Evolutionary conservation across 2,888 invertebrate genomes (phyloP).

Genomic region (Amphipyra tragopoginis): DNA sequence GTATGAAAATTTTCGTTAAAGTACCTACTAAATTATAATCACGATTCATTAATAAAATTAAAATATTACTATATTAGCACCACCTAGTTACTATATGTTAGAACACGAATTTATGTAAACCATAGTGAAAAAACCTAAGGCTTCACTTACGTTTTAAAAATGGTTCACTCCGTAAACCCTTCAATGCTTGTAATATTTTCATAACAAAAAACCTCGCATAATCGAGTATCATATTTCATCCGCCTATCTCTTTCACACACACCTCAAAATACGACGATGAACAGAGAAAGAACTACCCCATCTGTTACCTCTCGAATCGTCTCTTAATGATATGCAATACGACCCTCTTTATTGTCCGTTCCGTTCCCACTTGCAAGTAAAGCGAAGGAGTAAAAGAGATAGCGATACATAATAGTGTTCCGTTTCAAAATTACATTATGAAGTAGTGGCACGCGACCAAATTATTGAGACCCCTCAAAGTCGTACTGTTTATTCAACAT

Average conservation of each 20-base stretch:
- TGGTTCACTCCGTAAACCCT: slow-evolving; percentile 53
- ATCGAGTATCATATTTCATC: slow-evolving; percentile 69
- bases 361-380: slow-evolving; percentile 45
- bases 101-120: background rate
- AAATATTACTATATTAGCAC: too few relatives aligned
- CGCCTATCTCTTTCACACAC: slow-evolving; percentile 56
- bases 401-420: slow-evolving; percentile 49
- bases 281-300: slow-evolving; percentile 65
- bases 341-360: slow-evolving; percentile 71
- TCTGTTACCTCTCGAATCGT: slow-evolving; percentile 56
- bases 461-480: slow-evolving; percentile 56
- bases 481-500: slow-evolving; percentile 47
- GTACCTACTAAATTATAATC: too few relatives aligned
- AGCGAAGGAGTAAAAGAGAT: slow-evolving; percentile 34
- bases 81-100: too few relatives aligned
- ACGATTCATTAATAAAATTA: too few relatives aligned
- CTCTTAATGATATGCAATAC: slow-evolving; percentile 81
- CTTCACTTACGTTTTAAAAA: slow-evolving; percentile 50
- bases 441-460: slow-evolving; percentile 60
- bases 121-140: slow-evolving; percentile 15
- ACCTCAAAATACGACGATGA: slow-evolving; percentile 34
- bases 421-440: slow-evolving; percentile 63
- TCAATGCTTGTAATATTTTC: slow-evolving; percentile 65
- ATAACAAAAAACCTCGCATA: slow-evolving; percentile 64
- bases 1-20: too few relatives aligned